Percentiles rank a stretch among this genome's conserved stretches.
These are phyloP conservation scores for Orussus abietinus DNA, from an alignment of 1,140 invertebrate genomes.

Conservation along the genomic window DNA sequence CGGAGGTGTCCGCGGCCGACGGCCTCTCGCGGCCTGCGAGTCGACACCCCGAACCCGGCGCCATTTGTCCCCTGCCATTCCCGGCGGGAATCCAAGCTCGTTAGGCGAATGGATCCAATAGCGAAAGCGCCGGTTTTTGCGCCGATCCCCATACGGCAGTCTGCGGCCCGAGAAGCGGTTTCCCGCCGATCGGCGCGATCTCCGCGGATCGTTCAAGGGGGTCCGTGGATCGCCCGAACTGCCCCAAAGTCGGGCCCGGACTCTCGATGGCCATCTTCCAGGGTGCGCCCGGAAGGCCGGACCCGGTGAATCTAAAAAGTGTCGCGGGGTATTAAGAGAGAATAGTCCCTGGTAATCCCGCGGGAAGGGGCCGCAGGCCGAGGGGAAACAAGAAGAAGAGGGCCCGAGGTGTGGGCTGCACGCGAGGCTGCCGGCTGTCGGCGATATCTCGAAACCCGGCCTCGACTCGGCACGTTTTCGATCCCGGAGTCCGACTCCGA, in stretches of 20 bases:
- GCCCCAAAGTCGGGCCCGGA: no score
- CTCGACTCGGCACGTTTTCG: slow-evolving; percentile 25
- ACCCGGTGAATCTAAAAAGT: no score
- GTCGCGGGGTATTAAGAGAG: no score
- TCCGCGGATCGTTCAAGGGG: no score
- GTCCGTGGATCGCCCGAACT: no score
- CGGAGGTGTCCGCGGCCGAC: slow-evolving; percentile 23
- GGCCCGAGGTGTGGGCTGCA: slow-evolving; percentile 23
- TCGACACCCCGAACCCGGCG: slow-evolving; percentile 16
- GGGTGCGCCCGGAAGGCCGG: no score
- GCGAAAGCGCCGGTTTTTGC: slow-evolving; percentile 34
- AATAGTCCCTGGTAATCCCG: no score
- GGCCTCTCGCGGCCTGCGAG: slow-evolving; percentile 24
- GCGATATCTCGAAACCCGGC: slow-evolving; percentile 28
- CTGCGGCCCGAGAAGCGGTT: slow-evolving; percentile 36
- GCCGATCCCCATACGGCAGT: no score
- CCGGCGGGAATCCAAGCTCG: slow-evolving; percentile 26
- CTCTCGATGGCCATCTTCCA: no score
- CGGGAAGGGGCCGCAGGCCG: no score
- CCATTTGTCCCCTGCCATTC: slow-evolving; percentile 38
- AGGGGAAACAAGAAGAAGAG: no score
- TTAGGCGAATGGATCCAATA: slow-evolving; percentile 44
- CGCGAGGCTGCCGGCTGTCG: slow-evolving; percentile 38
- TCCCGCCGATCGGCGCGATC: no score
- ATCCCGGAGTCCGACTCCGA: slow-evolving; percentile 5